These are phyloP conservation scores for Sebastes glaucus DNA, from an alignment of 2,797 vertebrate species.

Conservation along the genomic window DNA sequence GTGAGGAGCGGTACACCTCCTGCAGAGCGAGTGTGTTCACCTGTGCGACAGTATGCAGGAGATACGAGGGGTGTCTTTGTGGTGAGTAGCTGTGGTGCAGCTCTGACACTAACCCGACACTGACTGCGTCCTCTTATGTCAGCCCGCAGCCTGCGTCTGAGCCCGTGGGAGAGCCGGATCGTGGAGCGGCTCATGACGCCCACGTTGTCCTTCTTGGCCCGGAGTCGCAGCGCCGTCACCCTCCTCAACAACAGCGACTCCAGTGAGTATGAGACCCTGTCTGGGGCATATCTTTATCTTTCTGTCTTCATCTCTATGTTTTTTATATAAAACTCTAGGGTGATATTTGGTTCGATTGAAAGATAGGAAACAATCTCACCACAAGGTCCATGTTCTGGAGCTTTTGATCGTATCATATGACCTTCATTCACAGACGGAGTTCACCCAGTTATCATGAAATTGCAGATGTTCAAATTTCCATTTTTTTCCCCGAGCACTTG, in stretches of 20 bases:
- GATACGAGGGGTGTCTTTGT: background rate
- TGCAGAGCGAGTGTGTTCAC: background rate
- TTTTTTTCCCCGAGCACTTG: background rate
- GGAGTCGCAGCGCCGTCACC: conserved; percentile 92
- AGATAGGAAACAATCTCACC: background rate
- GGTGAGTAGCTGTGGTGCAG: background rate
- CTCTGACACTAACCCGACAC: background rate
- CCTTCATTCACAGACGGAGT: fast-evolving
- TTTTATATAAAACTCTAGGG: background rate
- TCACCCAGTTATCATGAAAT: background rate
- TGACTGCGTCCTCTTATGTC: conserved; percentile 70
- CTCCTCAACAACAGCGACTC: conserved; percentile 90
- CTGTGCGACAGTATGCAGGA: background rate
- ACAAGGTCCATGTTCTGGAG: background rate
- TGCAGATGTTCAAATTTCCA: background rate
- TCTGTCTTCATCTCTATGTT: no score
- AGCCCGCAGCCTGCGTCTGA: conserved; percentile 95
- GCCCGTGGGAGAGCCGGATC: conserved; percentile 96
- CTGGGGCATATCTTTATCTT: background rate
- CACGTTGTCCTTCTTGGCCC: conserved; percentile 94
- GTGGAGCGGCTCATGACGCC: conserved; percentile 98
- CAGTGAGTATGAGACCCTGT: conserved; percentile 81
- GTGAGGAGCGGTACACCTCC: background rate
- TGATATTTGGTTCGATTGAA: background rate
- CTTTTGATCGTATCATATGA: background rate